Evolutionary conservation across 2,888 invertebrate genomes (phyloP).

Genomic region (Melieria crassipennis): DNA sequence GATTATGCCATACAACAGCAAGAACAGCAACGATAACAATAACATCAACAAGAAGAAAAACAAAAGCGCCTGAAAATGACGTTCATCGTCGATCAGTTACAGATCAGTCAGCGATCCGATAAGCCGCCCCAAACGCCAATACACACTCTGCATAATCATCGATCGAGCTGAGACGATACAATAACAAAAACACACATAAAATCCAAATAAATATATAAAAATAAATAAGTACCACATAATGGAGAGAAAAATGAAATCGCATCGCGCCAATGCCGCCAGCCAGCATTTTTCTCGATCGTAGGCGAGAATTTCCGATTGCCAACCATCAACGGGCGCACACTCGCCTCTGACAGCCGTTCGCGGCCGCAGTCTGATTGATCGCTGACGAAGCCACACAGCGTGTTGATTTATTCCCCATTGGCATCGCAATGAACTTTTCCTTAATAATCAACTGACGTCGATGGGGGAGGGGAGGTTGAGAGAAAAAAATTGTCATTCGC

Average conservation of each 20-base stretch:
- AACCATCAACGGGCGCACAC: conserved; percentile 17
- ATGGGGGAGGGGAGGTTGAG: background rate
- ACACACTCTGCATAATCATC: background rate
- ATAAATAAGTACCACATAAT: background rate
- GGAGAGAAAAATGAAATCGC: background rate
- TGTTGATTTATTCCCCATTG: conserved; percentile 42
- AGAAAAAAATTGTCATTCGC: conserved; percentile 24
- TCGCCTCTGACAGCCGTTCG: background rate
- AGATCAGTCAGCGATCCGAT: conserved; percentile 23
- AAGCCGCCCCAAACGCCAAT: conserved; percentile 25
- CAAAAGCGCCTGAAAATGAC: too few species aligned
- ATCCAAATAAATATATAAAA: conserved; percentile 15
- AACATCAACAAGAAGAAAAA: too few species aligned
- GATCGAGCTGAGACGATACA: background rate
- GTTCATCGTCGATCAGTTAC: conserved; percentile 13
- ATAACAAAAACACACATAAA: conserved; percentile 12
- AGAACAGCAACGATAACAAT: background rate
- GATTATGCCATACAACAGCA: conserved; percentile 23
- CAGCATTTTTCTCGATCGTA: conserved; percentile 19
- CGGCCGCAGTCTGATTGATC: conserved; percentile 25
- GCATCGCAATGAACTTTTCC: conserved; percentile 33
- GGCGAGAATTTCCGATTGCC: conserved; percentile 26
- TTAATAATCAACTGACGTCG: conserved; percentile 18
- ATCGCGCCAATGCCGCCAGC: conserved; percentile 1
- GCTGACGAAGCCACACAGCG: conserved; percentile 42